Evolutionary conservation across 2,888 invertebrate species (phyloP).

Genomic region (Chaetoderma sp.): DNA sequence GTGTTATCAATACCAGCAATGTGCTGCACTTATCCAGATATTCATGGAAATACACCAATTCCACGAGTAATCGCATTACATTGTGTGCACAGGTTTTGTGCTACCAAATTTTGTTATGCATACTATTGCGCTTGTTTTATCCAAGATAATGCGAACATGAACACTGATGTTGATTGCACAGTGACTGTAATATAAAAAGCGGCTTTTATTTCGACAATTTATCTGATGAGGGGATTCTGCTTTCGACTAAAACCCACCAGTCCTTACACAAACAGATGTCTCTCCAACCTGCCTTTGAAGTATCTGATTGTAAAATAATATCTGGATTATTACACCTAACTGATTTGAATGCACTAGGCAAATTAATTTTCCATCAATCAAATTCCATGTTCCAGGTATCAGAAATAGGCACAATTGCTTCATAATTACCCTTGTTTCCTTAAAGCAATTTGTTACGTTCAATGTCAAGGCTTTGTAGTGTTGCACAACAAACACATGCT

Average conservation of each 20-base stretch:
- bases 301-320: background rate
- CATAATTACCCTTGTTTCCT: constrained; percentile 21
- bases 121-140: constrained; percentile 16
- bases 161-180: background rate
- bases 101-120: constrained; percentile 21
- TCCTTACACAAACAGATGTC: background rate
- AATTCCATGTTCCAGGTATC: background rate
- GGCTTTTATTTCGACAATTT: constrained; percentile 8
- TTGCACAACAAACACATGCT: no score
- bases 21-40: constrained; percentile 20
- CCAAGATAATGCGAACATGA: constrained; percentile 7
- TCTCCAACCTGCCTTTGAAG: constrained; percentile 11
- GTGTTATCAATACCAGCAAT: constrained; percentile 17
- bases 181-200: background rate
- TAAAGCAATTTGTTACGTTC: no score
- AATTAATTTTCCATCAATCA: constrained; percentile 22
- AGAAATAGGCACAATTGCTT: background rate
- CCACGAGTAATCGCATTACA: constrained; percentile 9
- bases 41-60: constrained; percentile 4
- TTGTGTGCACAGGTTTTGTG: background rate
- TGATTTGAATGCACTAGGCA: background rate
- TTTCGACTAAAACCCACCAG: background rate
- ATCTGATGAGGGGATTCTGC: constrained; percentile 2
- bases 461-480: no score
- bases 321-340: background rate